Evolutionary conservation across 2,888 invertebrate species (phyloP).

Genomic region (Cataglyphis rosenhaueri): DNA sequence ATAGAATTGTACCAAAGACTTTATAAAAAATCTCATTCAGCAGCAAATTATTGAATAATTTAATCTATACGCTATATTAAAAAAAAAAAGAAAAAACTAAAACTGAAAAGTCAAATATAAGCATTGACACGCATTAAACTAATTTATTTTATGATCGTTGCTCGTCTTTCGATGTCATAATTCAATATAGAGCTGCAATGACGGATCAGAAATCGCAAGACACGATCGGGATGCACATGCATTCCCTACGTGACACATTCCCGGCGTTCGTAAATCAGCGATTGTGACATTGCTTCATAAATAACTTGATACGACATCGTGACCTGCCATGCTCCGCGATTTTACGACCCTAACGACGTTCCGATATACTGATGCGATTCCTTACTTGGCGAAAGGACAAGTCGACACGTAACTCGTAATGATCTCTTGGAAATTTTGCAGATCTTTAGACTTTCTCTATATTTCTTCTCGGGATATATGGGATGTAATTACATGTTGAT

Average conservation of each 20-base stretch:
- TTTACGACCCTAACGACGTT: slow-evolving; percentile 51
- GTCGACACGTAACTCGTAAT: not conserved
- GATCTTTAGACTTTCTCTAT: not conserved
- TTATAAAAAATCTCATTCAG: not conserved
- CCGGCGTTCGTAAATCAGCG: slow-evolving; percentile 66
- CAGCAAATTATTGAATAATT: not conserved
- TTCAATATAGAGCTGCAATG: not conserved
- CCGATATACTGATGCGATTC: slow-evolving; percentile 9
- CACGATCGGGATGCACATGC: slow-evolving; percentile 55
- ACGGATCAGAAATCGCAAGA: slow-evolving; percentile 25
- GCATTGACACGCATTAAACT: not conserved
- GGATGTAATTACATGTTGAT: not conserved
- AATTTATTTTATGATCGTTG: not conserved
- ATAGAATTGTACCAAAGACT: not conserved
- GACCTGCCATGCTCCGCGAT: slow-evolving; percentile 53
- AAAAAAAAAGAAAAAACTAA: not conserved
- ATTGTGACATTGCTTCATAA: slow-evolving; percentile 63
- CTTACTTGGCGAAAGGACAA: not conserved
- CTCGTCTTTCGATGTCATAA: not conserved
- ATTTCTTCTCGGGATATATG: not conserved
- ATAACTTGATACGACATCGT: slow-evolving; percentile 64
- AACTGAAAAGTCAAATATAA: not conserved
- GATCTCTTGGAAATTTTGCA: not conserved
- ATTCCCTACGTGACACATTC: slow-evolving; percentile 62
- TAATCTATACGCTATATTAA: not conserved